Evolutionary conservation across 2,113 vertebrate species (phyloP), one percentile per base, ranked within the genome.

Genomic region (Pardalotus punctatus): DNA sequence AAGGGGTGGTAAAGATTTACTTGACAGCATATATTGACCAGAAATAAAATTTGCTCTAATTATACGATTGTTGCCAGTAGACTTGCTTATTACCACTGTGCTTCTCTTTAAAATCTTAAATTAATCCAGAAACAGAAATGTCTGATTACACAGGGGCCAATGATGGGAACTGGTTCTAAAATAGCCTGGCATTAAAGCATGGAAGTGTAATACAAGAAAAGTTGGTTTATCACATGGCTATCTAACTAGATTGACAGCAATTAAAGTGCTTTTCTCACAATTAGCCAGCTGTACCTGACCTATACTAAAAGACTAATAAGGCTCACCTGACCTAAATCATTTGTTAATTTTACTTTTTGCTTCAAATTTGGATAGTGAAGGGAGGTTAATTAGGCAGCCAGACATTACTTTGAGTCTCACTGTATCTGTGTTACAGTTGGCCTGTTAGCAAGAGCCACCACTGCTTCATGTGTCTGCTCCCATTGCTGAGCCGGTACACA

Each of bases 331-430:
- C 81, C 87, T 88, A 93, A 91, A 69, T 42, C 1, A 47, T 77
- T 61, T 69, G 58, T 88, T 78, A 64, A 95, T 89, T 94, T 74
- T 84, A 86, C 45, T 87, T 97, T 91, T 92, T 74, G 10, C 72
- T 89, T 97, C 60, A 88, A 60, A 88, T 94, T 84, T 92, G 42
- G 78, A 85, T 94, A 72, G 83, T 93, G 89, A 96, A 72, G 40
- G 42, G 73, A 96, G 80, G 82, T 97, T 97, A 97, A 98, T 96
- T 96, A 96, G 87, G 58, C 74, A 95, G 78, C 65, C 76, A 97
- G 83, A 84, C 29, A 69, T 48, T 96, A 65, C 36, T 61, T 73
- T 86, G 65, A 88, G 53, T 76, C 13, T 94, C 45, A 12, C 19
- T 76, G 48, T 92, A 74, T 56, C 92, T 90, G 64, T 87, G 48